A percentile compares a stretch with the other conserved stretches of the same genome.
Evolutionary conservation across 1,140 invertebrate species (phyloP).

Genomic region (Uloborus diversus): DNA sequence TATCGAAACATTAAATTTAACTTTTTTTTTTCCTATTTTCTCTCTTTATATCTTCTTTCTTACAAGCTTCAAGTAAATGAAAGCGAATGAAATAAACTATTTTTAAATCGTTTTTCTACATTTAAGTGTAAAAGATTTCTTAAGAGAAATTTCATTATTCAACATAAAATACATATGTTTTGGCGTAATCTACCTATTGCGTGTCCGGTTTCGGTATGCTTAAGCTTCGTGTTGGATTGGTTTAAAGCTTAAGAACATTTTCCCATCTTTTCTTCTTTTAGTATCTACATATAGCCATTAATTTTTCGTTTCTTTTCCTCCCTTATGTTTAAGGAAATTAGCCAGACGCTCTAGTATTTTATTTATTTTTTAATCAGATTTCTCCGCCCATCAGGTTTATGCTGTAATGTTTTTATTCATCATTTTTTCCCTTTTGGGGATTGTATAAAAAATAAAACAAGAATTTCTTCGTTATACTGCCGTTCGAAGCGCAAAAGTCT

Average conservation of each 20-base stretch:
- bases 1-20: too few relatives aligned
- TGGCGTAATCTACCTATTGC: conserved; percentile 18
- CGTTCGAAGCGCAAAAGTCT: too few relatives aligned
- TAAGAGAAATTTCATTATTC: neutral
- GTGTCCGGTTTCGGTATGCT: neutral
- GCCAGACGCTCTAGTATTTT: conserved; percentile 3
- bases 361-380: conserved; percentile 24
- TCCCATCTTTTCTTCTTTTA: neutral
- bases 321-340: conserved; percentile 33
- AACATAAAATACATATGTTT: neutral
- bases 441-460: neutral
- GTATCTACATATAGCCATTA: conserved; percentile 35
- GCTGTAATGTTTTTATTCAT: conserved; percentile 30
- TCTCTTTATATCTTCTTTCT: too few relatives aligned
- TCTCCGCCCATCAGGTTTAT: conserved; percentile 24
- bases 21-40: too few relatives aligned
- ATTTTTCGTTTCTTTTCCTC: conserved; percentile 2
- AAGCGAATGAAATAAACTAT: too few relatives aligned
- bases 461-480: neutral
- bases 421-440: conserved; percentile 16
- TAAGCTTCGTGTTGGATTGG: neutral
- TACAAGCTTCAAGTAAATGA: too few relatives aligned
- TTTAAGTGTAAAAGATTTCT: neutral
- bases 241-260: conserved; percentile 32
- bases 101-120: conserved; percentile 1